Percentiles rank a stretch among this genome's conserved stretches.
Evolutionary conservation across 2,113 vertebrate species (phyloP).

Genomic region (Bungarus multicinctus): DNA sequence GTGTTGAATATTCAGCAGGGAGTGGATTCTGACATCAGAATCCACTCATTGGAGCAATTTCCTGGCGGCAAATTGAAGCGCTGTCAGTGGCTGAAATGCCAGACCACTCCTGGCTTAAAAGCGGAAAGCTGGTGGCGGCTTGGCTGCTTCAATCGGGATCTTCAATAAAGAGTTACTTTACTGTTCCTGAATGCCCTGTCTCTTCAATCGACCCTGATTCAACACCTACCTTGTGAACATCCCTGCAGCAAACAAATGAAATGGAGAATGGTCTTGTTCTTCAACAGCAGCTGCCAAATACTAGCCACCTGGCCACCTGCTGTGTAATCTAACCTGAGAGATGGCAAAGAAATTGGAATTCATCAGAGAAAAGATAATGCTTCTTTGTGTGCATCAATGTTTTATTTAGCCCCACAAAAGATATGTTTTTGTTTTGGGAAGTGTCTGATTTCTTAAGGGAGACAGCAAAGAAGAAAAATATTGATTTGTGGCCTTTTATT

Average conservation of each 20-base stretch:
- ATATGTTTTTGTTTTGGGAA: not conserved
- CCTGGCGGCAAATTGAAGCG: no score
- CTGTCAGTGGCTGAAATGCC: no score
- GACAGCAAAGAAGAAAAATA: conserved; percentile 8
- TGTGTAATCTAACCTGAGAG: conserved; percentile 28
- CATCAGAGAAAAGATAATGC: not conserved
- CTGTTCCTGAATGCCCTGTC: no score
- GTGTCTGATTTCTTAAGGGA: conserved; percentile 6
- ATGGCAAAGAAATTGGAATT: not conserved
- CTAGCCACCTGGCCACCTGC: conserved; percentile 30
- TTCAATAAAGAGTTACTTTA: no score
- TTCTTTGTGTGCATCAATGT: not conserved
- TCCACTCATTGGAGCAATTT: no score
- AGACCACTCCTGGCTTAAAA: no score
- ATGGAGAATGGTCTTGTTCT: conserved; percentile 41
- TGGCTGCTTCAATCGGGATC: no score
- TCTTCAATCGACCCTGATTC: no score
- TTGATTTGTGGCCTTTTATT: not conserved
- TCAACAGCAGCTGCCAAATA: conserved; percentile 40
- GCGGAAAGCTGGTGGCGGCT: no score
- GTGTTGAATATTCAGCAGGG: no score
- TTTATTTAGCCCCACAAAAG: conserved; percentile 22
- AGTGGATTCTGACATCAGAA: no score
- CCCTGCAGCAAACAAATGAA: not conserved
- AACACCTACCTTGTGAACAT: not conserved